Evolutionary conservation across 1,140 invertebrate species (phyloP), one percentile per base, ranked within the genome.

Genomic region (Aradophagus sp.): DNA sequence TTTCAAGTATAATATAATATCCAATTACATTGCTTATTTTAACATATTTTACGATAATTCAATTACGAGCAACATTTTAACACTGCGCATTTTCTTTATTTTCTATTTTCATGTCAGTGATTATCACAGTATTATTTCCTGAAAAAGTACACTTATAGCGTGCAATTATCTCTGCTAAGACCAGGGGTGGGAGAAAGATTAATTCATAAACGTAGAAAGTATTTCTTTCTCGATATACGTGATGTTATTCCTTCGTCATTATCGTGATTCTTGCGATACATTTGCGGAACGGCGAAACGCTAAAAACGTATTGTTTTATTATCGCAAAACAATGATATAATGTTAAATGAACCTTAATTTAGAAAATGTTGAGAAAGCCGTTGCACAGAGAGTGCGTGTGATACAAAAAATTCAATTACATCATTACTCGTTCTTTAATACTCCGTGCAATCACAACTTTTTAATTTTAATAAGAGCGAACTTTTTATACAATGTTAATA

Each of bases 191-290:
- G n/a, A n/a, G n/a, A n/a, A n/a, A 27, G 65, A 73, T 62, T 58
- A 58, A 69, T 69, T 72, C 48, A 42, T 55, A 55, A 53, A 65
- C 17, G 55, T 50, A 73, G 53, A 73, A 68, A 61, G 56, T 68
- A 63, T 44, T 69, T 61, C 26, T 44, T 36, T 39, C 13, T 17
- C 16, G n/a, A 39, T 56, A 45, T 52, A 45, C 34, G 36, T 58
- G 67, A 36, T 52, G 41, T 44, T 61, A 48, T 56, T 61, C 31
- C 35, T 17, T 19, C 7, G 38, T 10, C 23, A 56, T 63, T 71
- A 63, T 58, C 50, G 23, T 26, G 58, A 70, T 62, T 50, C 36
- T 34, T 58, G 50, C 20, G 56, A 52, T 62, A 62, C 42, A 62
- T 23, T 62, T 52, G 50, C 58, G 45, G 58, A 67, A 58, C 31